phyloP scores from a whole-genome alignment of 2,888 invertebrate species.

The Tridacna crocea region DNA sequence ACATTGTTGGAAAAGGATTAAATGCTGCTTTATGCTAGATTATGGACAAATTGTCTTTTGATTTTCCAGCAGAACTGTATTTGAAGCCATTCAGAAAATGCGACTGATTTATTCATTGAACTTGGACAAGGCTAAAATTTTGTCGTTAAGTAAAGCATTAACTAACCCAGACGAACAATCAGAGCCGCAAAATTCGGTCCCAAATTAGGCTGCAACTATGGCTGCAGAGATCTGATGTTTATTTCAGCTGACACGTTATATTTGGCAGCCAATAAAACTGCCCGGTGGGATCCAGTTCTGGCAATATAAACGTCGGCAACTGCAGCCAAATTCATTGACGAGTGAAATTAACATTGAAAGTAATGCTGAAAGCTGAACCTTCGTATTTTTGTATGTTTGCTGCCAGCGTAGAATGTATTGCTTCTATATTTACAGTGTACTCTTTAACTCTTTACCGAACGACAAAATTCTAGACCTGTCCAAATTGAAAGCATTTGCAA shows the following conservation, averaged over 20 bases:
- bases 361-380: slow-evolving; percentile 17
- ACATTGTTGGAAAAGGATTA: neutral
- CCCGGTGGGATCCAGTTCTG: slow-evolving; percentile 14
- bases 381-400: neutral
- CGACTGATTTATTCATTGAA: too few relatives aligned
- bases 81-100: too few relatives aligned
- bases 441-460: neutral
- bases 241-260: too few relatives aligned
- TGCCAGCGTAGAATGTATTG: neutral
- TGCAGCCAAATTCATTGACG: slow-evolving; percentile 23
- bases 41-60: too few relatives aligned
- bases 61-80: too few relatives aligned
- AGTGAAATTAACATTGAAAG: slow-evolving; percentile 26
- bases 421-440: slow-evolving; percentile 1
- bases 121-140: neutral
- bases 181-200: too few relatives aligned
- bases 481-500: too few relatives aligned
- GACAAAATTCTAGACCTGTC: too few relatives aligned
- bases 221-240: too few relatives aligned
- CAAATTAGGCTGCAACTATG: too few relatives aligned
- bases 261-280: neutral
- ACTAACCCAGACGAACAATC: too few relatives aligned
- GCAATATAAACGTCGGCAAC: slow-evolving; percentile 17
- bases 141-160: neutral
- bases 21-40: neutral